Conservation (phyloP, 1,140 invertebrate species). For the Acromyrmex charruanus region DNA sequence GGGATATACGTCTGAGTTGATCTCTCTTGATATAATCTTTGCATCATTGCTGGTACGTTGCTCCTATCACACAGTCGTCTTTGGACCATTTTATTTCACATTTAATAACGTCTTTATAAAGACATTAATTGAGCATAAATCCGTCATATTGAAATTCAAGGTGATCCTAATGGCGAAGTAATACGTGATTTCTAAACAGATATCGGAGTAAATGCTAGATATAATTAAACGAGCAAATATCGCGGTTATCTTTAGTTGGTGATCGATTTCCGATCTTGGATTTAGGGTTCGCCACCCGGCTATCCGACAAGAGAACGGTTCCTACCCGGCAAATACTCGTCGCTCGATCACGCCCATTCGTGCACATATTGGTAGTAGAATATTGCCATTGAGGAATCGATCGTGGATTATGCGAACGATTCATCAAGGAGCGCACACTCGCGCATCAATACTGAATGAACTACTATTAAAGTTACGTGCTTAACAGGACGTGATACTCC, state of each 20-base stretch:
- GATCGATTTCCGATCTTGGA: conserved; percentile 76
- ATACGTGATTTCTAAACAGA: conserved; percentile 65
- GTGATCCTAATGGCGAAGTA: conserved; percentile 37
- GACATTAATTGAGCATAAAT: conserved; percentile 6
- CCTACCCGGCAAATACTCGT: conserved; percentile 67
- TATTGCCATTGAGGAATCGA: conserved; percentile 73
- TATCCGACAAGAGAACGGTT: conserved; percentile 40
- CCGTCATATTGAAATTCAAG: conserved; percentile 11
- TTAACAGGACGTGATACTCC: conserved; percentile 24
- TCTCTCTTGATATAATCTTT: conserved; percentile 30
- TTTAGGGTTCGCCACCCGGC: conserved; percentile 64
- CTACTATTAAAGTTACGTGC: conserved; percentile 45
- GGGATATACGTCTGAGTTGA: conserved; percentile 19
- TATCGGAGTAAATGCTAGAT: conserved; percentile 51
- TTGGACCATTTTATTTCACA: neutral
- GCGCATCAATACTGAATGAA: conserved; percentile 5
- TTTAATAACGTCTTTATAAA: neutral
- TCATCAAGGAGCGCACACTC: conserved; percentile 62
- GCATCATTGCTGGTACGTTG: neutral
- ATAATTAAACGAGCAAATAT: conserved; percentile 74
- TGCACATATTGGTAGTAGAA: conserved; percentile 65
- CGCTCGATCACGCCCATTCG: conserved; percentile 56
- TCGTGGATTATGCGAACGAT: conserved; percentile 68
- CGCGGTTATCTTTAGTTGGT: conserved; percentile 50
- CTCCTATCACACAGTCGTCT: neutral